phyloP scores from a whole-genome alignment of 2,113 vertebrate species.

The Alectura lathami region DNA sequence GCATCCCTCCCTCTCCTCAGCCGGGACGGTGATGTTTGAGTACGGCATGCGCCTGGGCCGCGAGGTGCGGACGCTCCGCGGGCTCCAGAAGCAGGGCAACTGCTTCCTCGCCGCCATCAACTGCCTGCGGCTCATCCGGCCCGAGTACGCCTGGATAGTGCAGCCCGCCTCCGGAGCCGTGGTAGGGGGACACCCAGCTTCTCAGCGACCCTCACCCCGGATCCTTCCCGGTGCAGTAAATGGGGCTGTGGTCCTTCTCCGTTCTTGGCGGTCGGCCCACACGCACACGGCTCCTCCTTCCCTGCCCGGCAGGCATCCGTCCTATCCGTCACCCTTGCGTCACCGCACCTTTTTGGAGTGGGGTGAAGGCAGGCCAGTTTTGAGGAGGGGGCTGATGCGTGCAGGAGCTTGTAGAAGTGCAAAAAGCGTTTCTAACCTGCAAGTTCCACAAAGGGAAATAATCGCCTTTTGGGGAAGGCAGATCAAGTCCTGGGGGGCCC shows the following conservation, averaged over 20 bases:
- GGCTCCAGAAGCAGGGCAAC: constrained; percentile 93
- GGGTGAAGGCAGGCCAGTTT: neutral
- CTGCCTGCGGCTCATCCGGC: constrained; percentile 90
- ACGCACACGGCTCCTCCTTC: neutral
- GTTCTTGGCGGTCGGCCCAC: neutral
- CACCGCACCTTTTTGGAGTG: neutral
- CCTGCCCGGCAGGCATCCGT: rapidly evolving
- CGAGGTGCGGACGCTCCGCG: constrained; percentile 86
- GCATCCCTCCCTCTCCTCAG: constrained; percentile 43
- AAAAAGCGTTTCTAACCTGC: neutral
- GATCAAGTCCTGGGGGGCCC: neutral
- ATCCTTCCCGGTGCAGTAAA: too few species aligned
- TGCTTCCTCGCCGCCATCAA: constrained; percentile 92
- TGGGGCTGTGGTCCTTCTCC: rapidly evolving
- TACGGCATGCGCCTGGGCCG: constrained; percentile 92
- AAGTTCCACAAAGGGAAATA: neutral
- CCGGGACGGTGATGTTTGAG: constrained; percentile 96
- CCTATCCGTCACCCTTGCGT: rapidly evolving
- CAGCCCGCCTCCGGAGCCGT: constrained; percentile 85
- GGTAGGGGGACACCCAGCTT: constrained; percentile 68
- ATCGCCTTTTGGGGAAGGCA: neutral
- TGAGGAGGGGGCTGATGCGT: neutral
- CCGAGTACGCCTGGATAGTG: constrained; percentile 96
- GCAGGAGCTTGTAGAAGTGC: neutral
- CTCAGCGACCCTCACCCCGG: rapidly evolving